phyloP scores from a whole-genome alignment of 2,113 vertebrate genomes.

The Promerops cafer region DNA sequence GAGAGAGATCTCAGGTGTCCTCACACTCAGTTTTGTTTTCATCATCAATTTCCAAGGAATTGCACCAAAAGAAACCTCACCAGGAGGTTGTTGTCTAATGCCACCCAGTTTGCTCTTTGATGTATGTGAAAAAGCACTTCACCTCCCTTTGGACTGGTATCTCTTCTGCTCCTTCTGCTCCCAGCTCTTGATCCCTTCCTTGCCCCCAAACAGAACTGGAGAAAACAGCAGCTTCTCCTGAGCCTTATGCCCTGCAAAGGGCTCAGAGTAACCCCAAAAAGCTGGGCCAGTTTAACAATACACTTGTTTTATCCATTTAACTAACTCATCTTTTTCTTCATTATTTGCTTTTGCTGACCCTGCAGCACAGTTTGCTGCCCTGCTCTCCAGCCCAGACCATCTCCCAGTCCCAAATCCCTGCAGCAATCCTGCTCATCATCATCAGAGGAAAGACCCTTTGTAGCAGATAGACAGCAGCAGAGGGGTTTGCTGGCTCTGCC shows the following conservation, averaged over 20 bases:
- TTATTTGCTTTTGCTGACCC: not conserved
- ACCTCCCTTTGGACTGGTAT: not conserved
- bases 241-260: not conserved
- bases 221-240: not conserved
- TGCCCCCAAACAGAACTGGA: not conserved
- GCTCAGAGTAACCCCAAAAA: not conserved
- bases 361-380: not conserved
- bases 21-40: not conserved
- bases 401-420: not conserved
- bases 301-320: not conserved
- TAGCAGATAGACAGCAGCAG: not conserved
- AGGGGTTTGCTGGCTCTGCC: not conserved
- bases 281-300: not conserved
- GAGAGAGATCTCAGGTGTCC: not conserved
- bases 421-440: not conserved
- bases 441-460: not conserved
- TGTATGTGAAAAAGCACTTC: not conserved
- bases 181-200: not conserved
- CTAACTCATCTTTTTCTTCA: not conserved
- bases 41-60: not conserved
- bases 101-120: not conserved
- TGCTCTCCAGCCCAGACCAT: not conserved
- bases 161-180: not conserved
- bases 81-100: not conserved
- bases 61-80: not conserved